Evolutionary conservation across 2,113 vertebrate species (phyloP).

Genomic region (human): GRCh38 chr7:68287501-68288000

Average conservation of each 20-base stretch:
- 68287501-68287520: neutral
- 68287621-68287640: neutral
- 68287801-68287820: slow-evolving; percentile 40
- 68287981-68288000: neutral
- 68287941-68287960: neutral
- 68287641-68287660: accelerated
- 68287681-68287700: neutral
- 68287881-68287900: neutral
- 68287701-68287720: neutral
- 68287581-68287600: neutral
- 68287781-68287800: neutral
- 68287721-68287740: neutral
- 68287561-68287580: neutral
- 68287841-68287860: neutral
- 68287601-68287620: neutral
- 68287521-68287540: neutral
- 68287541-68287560: neutral
- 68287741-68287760: neutral
- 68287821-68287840: neutral
- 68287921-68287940: neutral
- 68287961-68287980: neutral
- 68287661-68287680: neutral
- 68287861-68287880: neutral
- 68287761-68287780: neutral
- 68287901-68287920: neutral